Evolutionary conservation across 1,140 invertebrate genomes (phyloP), one percentile per base, ranked within the genome.

Genomic region (Drosophila kurseongensis): DNA sequence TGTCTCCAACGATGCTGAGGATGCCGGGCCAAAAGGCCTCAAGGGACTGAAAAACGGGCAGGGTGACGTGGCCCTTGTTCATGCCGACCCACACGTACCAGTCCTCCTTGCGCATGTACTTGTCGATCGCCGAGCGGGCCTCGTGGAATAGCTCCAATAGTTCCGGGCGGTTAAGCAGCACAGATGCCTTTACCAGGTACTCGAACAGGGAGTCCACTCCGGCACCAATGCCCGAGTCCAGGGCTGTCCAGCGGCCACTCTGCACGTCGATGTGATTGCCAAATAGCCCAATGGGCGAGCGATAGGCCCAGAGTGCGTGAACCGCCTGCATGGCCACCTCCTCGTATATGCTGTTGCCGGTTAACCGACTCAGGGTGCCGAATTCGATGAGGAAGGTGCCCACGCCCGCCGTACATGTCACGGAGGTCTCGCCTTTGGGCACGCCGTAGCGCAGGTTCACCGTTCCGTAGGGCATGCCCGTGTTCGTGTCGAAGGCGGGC

Each of bases 201-300:
- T 99, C 99, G 94, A 98, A 99, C 91, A 98, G 99, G 0, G 99
- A 99, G 93, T 99, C 99, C 9, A 99, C 97, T 12, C 98, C 99
- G 18, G 97, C 98, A 2, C 97, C 96, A 63, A 96, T 96, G 7
- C 98, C 98, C 47, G 98, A 96, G 93, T 99, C 99, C 35, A 97
- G 95, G 4, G 98, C 99, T 12, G 98, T 99, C 99, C 99, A 99
- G 54, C 97, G 95, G 0, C 98, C 98, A 36, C 96, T 98, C 82
- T 96, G 94, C 5, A 99, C 96, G 93, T 99, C 98, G 36, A 99
- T 97, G 92, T 99, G 99, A 93, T 99, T 99, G 5, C 99, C 99
- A 65, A 98, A 95, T 9, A 99, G 93, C 10, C 97, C 98, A 72
- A 99, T 96, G n/a, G 94, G 93, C 0, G 98, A 99, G 75, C 95